Base-by-base conservation (phyloP, 2,888 invertebrate species). In the Dorcus hopei region DNA sequence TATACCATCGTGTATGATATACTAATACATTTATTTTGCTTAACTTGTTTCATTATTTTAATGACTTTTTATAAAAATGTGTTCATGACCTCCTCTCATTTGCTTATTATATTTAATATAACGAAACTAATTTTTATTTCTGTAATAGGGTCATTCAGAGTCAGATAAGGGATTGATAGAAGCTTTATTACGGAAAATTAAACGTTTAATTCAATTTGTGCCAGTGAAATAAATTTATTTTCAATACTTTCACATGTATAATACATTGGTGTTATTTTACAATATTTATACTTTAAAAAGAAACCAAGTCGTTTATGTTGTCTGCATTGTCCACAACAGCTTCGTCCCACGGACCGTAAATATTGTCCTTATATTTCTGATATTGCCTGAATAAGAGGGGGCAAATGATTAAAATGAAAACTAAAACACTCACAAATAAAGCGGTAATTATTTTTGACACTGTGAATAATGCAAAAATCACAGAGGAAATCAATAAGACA, bases 321-420 rank as follows among this genome's bases (percentile, higher is more conserved):
- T 83, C 83, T 0, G 82, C 80, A 78, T 86, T 85, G 70, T 84
- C 85, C 63, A 88, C 87, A 68, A 92, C 80, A 9, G 97, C 97
- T 75, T 98, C 97, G 77, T 97, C 97, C 97, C 97, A 98, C 0
- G 97, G 97, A 0, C 97, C 97, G 77, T 97, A 91, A 62, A 96
- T 97, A 77, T 96, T 97, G 70, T 91, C 88, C 73, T 94, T 95
- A 74, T 88, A 87, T 40, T 81, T 86, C 72, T 93, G 91, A 81
- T 89, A 90, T 53, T 79, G 80, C 0, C 91, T 86, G 79, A 92
- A 95, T 74, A 88, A 83, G 3, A 84, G 73, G 0, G 94, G 94
- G 72, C 90, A 93, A 51, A 89, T 79, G 8, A 89, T 72, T 72
- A 87, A 89, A 40, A 93, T 80, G 70, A 91, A 84, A 8, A 85